A percentile compares a stretch with the other conserved stretches of the same genome.
Conservation (phyloP, 1,140 invertebrate species). For the Rhysida immarginata region DNA sequence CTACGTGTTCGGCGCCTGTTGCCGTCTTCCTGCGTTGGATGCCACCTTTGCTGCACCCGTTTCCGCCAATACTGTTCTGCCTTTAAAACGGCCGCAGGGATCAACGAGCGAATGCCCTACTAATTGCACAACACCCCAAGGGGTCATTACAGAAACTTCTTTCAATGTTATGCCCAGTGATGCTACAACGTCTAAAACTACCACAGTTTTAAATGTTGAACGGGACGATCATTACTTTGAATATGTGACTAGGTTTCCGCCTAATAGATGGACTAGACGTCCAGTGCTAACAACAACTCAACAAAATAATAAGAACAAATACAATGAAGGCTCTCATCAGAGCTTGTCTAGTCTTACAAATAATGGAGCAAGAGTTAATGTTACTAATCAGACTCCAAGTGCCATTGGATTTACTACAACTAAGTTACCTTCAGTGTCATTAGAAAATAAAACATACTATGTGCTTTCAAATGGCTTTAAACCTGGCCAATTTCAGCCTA, state of each 20-base stretch:
- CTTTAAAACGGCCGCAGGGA: too few species aligned
- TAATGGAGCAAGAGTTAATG: neutral
- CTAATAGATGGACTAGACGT: too few species aligned
- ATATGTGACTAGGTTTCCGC: too few species aligned
- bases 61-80: too few species aligned
- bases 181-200: too few species aligned
- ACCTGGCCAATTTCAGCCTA: neutral
- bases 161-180: too few species aligned
- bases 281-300: neutral
- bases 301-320: neutral
- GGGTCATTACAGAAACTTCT: too few species aligned
- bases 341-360: neutral
- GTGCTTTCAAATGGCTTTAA: neutral
- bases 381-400: neutral
- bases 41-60: too few species aligned
- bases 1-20: conserved; percentile 80
- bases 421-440: neutral
- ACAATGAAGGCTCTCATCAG: neutral
- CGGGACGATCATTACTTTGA: too few species aligned
- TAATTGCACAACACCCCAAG: too few species aligned
- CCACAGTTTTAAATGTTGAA: too few species aligned
- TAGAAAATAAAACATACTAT: neutral
- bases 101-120: too few species aligned
- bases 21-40: conserved; percentile 23
- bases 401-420: neutral